Evolutionary conservation across 2,113 vertebrate genomes (phyloP).

Genomic region (Phycodurus eques): DNA sequence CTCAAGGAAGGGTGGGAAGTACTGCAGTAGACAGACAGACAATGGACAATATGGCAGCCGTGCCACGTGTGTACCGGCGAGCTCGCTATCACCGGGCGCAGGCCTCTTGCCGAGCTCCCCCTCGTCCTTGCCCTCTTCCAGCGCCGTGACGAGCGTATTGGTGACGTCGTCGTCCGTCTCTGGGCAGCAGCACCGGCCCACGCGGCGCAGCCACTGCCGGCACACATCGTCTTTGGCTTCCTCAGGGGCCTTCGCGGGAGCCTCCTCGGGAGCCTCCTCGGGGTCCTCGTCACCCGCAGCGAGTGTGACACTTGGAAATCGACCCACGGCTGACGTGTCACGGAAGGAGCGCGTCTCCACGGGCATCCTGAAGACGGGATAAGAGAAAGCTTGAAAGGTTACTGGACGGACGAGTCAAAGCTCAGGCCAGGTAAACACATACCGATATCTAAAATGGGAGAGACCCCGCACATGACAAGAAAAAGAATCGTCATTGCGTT

Average conservation of each 20-base stretch:
- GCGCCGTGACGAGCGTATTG: conserved; percentile 27
- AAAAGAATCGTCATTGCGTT: too few species aligned
- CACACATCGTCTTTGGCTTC: conserved; percentile 33
- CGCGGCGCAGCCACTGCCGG: conserved; percentile 45
- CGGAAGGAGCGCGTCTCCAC: conserved; percentile 31
- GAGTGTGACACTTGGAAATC: conserved; percentile 60
- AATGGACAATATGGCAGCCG: neutral
- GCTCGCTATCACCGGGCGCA: conserved; percentile 1
- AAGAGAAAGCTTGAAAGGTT: neutral
- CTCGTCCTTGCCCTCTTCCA: neutral
- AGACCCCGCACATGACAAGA: too few species aligned
- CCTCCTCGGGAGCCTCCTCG: neutral
- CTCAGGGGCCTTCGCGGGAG: neutral
- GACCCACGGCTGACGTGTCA: conserved; percentile 53
- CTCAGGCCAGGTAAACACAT: too few species aligned
- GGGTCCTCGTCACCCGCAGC: conserved; percentile 1
- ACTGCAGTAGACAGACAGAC: neutral
- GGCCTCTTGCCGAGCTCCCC: conserved; percentile 25
- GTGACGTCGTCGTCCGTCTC: conserved; percentile 8
- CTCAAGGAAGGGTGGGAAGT: neutral
- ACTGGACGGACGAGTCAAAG: neutral
- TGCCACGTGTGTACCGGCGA: conserved; percentile 42
- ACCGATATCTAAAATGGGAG: too few species aligned
- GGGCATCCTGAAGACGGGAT: conserved; percentile 55
- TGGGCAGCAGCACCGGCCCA: conserved; percentile 51